phyloP scores from a whole-genome alignment of 2,113 vertebrate genomes.

The Echinops telfairi region DNA sequence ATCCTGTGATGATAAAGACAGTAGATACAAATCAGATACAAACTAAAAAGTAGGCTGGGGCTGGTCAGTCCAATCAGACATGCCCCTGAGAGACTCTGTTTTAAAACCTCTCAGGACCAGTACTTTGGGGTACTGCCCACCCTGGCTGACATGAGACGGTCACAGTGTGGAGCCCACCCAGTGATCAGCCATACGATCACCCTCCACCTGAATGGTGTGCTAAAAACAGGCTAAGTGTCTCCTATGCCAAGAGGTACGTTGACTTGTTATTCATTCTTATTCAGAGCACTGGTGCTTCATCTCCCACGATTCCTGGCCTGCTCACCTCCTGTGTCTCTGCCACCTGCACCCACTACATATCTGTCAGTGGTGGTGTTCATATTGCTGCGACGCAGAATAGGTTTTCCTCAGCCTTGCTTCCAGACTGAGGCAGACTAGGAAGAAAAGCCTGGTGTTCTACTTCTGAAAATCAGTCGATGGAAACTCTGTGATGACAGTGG shows the following conservation, averaged over 20 bases:
- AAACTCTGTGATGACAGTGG: background rate
- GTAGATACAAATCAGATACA: background rate
- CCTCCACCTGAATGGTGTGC: too few relatives aligned
- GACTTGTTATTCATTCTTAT: background rate
- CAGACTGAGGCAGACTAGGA: background rate
- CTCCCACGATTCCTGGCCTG: background rate
- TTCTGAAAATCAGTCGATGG: background rate
- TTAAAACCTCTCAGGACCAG: background rate
- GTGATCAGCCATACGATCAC: accelerated
- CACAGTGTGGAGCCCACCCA: background rate
- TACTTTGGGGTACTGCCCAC: too few relatives aligned
- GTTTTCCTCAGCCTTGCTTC: background rate
- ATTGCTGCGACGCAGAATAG: background rate
- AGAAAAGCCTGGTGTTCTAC: background rate
- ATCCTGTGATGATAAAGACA: background rate
- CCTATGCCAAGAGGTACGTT: background rate
- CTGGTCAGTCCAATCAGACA: background rate
- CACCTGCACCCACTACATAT: background rate
- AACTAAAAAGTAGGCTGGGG: background rate
- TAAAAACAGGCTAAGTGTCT: background rate
- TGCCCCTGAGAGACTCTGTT: background rate
- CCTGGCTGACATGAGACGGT: background rate
- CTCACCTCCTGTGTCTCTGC: background rate
- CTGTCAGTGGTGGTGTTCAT: background rate
- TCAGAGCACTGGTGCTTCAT: background rate